These are phyloP conservation scores for Hesperia comma DNA, from an alignment of 2,888 invertebrate genomes.

Conservation along the genomic window DNA sequence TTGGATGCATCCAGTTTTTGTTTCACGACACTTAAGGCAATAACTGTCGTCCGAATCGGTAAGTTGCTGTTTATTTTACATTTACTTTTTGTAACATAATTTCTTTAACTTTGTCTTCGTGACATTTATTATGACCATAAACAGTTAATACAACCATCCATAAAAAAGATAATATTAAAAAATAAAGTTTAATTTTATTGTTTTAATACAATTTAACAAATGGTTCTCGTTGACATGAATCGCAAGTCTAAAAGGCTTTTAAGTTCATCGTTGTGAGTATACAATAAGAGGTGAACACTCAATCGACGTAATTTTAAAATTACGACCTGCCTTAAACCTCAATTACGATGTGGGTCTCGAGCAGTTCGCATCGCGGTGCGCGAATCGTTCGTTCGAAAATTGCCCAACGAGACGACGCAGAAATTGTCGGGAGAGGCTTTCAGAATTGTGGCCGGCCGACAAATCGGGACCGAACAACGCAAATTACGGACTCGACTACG, in stretches of 20 bases:
- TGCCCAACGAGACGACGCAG: conserved; percentile 66
- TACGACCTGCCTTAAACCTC: conserved; percentile 74
- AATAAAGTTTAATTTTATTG: conserved; percentile 2
- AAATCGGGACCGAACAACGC: conserved; percentile 72
- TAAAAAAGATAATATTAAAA: conserved; percentile 5
- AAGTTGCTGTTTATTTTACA: conserved; percentile 10
- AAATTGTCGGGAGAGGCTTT: conserved; percentile 69
- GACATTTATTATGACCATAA: not conserved
- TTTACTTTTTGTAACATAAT: conserved; percentile 14
- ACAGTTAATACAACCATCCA: not conserved
- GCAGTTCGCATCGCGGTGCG: conserved; percentile 62
- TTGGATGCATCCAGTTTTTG: conserved; percentile 30
- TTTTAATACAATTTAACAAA: conserved; percentile 18
- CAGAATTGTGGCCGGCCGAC: conserved; percentile 69
- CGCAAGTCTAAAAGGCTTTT: conserved; percentile 59
- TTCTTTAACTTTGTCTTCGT: conserved; percentile 4
- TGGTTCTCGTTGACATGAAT: conserved; percentile 45
- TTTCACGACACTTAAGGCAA: conserved; percentile 26
- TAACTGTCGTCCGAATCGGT: conserved; percentile 42
- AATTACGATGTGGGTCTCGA: conserved; percentile 65
- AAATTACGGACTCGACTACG: conserved; percentile 70
- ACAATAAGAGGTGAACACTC: conserved; percentile 69
- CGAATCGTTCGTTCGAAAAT: conserved; percentile 72
- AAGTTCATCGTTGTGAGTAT: conserved; percentile 53
- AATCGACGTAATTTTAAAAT: conserved; percentile 79